phyloP scores from a whole-genome alignment of 2,888 invertebrate species.

The Erynnis tages region DNA sequence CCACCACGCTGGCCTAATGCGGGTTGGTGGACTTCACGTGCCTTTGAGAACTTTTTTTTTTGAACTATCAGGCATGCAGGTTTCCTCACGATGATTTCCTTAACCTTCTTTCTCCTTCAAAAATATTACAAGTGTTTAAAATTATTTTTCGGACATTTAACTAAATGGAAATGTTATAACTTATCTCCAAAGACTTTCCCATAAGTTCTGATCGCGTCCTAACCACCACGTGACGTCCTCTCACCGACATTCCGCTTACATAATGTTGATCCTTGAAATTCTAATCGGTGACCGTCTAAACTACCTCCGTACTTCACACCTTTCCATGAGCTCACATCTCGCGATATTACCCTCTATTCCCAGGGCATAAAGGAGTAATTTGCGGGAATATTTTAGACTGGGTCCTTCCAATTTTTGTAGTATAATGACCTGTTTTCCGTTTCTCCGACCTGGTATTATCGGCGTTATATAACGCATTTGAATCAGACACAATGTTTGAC shows the following conservation, averaged over 20 bases:
- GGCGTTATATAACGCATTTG: conserved; percentile 4
- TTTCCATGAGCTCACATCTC: background rate
- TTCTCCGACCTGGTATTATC: conserved; percentile 3
- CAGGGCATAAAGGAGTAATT: background rate
- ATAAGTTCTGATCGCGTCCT: background rate
- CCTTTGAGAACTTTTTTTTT: too few relatives aligned
- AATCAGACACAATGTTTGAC: background rate
- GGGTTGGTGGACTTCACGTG: too few relatives aligned
- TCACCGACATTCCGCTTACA: conserved; percentile 4
- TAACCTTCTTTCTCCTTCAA: too few relatives aligned
- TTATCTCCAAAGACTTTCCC: background rate
- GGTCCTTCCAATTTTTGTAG: background rate
- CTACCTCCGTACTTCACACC: background rate
- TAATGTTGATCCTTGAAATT: conserved; percentile 8
- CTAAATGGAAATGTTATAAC: too few relatives aligned
- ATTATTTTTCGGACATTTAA: too few relatives aligned
- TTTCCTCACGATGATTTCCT: too few relatives aligned
- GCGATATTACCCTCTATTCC: background rate
- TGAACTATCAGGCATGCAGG: too few relatives aligned
- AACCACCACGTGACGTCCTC: background rate
- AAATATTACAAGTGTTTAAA: too few relatives aligned
- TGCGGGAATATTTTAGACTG: background rate
- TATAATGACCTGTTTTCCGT: conserved; percentile 3
- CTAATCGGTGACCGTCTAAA: background rate
- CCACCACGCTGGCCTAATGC: too few relatives aligned